Conservation (phyloP, 2,113 vertebrate genomes). For the Menidia beryllina region DNA sequence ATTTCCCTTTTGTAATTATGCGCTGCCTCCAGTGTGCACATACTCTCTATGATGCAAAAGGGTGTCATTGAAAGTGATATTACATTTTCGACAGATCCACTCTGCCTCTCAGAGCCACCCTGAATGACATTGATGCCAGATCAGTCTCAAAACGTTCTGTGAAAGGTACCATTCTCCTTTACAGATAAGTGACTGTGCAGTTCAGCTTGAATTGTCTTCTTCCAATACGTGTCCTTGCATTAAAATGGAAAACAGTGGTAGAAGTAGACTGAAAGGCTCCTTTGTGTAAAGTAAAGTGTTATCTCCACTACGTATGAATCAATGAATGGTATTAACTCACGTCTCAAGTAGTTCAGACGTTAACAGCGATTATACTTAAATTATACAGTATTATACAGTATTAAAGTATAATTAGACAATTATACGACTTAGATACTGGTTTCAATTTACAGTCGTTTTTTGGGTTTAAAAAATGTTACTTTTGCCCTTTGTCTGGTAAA, state of each 20-base stretch:
- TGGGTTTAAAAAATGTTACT: too few relatives aligned
- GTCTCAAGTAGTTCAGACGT: constrained; percentile 35
- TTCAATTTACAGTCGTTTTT: too few relatives aligned
- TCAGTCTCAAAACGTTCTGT: constrained; percentile 1
- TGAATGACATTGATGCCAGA: constrained; percentile 8
- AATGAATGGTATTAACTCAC: constrained; percentile 37
- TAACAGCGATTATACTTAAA: too few relatives aligned
- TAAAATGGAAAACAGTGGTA: constrained; percentile 27
- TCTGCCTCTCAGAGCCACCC: neutral
- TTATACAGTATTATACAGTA: too few relatives aligned
- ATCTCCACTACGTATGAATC: constrained; percentile 12
- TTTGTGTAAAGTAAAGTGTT: constrained; percentile 48
- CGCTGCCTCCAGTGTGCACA: constrained; percentile 21
- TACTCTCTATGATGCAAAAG: constrained; percentile 46
- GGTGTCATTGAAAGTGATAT: constrained; percentile 45
- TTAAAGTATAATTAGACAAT: too few relatives aligned
- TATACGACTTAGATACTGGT: too few relatives aligned
- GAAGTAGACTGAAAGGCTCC: constrained; percentile 2
- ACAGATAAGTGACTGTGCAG: neutral
- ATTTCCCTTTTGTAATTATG: constrained; percentile 65
- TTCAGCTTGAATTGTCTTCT: constrained; percentile 11
- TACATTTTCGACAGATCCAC: constrained; percentile 34
- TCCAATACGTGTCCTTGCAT: neutral
- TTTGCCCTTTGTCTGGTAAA: too few relatives aligned
- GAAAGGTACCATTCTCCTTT: neutral